Percentiles rank a stretch among this genome's conserved stretches.
These are phyloP conservation scores for Caenorhabditis becei DNA, from an alignment of 2,888 invertebrate species.

Conservation along the genomic window DNA sequence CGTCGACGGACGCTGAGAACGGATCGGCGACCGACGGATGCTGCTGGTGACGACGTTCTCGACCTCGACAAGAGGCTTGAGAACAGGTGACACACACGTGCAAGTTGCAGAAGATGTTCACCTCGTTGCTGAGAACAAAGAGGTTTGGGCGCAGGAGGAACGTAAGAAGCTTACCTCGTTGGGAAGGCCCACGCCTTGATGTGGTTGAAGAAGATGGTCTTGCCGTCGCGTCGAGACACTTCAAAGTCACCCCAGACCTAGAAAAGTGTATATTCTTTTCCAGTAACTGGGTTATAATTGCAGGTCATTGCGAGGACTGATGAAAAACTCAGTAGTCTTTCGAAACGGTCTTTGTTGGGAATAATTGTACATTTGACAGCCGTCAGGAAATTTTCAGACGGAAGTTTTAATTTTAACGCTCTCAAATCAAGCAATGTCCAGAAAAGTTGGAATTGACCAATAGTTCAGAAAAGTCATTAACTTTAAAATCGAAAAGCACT, in stretches of 20 bases:
- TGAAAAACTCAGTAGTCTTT: too few species aligned
- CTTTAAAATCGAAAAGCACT: background rate
- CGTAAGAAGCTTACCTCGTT: constrained; percentile 73
- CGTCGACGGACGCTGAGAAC: constrained; percentile 41
- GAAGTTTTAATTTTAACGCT: too few species aligned
- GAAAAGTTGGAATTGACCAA: too few species aligned
- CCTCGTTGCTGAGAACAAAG: constrained; percentile 78
- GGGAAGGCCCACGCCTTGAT: constrained; percentile 81
- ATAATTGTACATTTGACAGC: too few species aligned
- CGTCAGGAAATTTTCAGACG: background rate
- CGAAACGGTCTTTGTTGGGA: background rate
- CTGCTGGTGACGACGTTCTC: constrained; percentile 57
- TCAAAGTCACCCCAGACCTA: constrained; percentile 80
- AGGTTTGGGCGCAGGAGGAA: background rate
- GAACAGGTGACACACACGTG: constrained; percentile 76
- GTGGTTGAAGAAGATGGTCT: constrained; percentile 76
- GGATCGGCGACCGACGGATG: constrained; percentile 25
- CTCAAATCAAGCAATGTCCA: too few species aligned
- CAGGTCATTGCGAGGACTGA: background rate
- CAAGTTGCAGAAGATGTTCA: constrained; percentile 81
- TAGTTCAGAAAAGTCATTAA: too few species aligned
- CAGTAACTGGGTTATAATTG: background rate
- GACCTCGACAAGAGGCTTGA: constrained; percentile 63
- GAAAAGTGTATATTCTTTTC: constrained; percentile 2
- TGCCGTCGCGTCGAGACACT: constrained; percentile 63